Conservation (phyloP, 35 echinoderm and acorn worm species). For the Patiria miniata region DNA sequence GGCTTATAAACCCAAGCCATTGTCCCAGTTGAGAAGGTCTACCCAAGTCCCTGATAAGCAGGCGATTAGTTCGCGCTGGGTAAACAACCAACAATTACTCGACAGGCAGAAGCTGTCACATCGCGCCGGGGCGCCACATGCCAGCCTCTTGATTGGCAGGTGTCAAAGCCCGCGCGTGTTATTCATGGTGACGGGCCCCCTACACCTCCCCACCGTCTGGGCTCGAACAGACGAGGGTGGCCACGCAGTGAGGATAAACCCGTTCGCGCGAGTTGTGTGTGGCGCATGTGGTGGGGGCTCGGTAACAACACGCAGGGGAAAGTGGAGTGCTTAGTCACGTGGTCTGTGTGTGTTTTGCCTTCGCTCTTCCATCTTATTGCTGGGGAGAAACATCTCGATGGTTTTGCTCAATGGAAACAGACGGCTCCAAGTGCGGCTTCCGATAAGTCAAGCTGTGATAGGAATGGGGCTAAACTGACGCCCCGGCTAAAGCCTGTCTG, state of each 20-base stretch:
- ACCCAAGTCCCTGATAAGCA: not conserved
- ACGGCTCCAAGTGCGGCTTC: not conserved
- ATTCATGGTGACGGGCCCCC: not conserved
- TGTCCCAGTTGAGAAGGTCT: not conserved
- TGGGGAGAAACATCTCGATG: not conserved
- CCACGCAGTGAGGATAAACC: not conserved
- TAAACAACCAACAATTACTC: slow-evolving; percentile 14
- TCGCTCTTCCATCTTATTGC: not conserved
- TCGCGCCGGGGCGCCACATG: not conserved
- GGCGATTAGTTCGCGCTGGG: not conserved
- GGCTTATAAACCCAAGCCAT: not conserved
- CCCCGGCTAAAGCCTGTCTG: not conserved
- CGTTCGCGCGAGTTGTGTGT: not conserved
- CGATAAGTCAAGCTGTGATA: not conserved
- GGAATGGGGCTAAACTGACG: not conserved
- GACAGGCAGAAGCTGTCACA: not conserved
- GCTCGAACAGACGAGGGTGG: not conserved
- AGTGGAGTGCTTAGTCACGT: not conserved
- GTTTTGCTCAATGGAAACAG: not conserved
- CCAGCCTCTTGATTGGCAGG: not conserved
- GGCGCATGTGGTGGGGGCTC: no score
- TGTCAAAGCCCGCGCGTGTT: not conserved
- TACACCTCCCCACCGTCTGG: not conserved
- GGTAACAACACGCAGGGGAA: not conserved
- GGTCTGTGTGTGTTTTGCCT: not conserved